These are phyloP conservation scores for Muscicapa adusta DNA, from an alignment of 2,113 vertebrate species.

Conservation along the genomic window DNA sequence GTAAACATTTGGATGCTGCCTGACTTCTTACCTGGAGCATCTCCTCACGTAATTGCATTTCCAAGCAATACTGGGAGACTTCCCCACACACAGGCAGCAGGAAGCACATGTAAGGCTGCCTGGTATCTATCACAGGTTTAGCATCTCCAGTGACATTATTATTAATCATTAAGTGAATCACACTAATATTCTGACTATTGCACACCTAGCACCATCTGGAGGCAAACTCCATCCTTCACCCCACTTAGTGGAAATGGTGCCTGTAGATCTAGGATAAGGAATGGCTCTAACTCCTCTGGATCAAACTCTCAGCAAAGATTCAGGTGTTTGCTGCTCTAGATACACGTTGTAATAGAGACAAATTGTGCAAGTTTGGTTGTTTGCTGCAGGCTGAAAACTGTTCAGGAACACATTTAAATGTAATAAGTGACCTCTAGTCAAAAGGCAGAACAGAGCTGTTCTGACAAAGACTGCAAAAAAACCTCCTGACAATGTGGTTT, in stretches of 20 bases:
- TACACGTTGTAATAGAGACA: fast-evolving
- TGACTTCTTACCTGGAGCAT: fast-evolving
- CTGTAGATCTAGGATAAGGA: background rate
- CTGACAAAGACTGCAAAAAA: background rate
- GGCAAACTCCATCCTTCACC: background rate
- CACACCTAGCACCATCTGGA: conserved; percentile 22
- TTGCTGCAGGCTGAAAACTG: background rate
- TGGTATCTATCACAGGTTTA: background rate
- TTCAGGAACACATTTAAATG: background rate
- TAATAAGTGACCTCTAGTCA: background rate
- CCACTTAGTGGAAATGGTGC: background rate
- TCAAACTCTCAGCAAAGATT: background rate
- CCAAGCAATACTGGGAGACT: background rate
- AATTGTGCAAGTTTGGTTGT: background rate
- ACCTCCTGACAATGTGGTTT: background rate
- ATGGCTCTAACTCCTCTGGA: background rate
- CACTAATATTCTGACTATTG: background rate
- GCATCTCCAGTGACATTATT: background rate
- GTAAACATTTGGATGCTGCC: background rate
- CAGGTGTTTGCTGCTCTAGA: background rate
- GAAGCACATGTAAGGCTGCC: background rate
- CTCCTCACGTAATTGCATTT: fast-evolving
- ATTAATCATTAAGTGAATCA: background rate
- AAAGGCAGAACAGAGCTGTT: background rate
- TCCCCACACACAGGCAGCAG: background rate